Evolutionary conservation across 2,797 vertebrate genomes (phyloP).

Genomic region (Labeo calbasu): DNA sequence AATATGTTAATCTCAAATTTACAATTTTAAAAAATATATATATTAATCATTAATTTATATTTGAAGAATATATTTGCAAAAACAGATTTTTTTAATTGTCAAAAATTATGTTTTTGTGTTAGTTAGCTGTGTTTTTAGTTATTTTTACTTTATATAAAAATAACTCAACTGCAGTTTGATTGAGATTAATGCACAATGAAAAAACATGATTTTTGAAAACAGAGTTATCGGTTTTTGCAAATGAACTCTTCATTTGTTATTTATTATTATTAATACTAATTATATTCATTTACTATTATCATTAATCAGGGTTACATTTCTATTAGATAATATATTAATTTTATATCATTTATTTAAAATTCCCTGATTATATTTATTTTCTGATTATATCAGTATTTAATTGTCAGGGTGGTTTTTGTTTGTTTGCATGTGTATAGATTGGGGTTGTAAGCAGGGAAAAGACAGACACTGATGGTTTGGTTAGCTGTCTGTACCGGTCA

Average conservation of each 20-base stretch:
- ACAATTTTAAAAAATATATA: background rate
- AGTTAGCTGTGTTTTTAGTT: too few relatives aligned
- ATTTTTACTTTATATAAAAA: too few relatives aligned
- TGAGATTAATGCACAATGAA: too few relatives aligned
- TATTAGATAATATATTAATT: background rate
- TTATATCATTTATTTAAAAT: background rate
- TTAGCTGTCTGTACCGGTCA: constrained; percentile 71
- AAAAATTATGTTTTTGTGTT: too few relatives aligned
- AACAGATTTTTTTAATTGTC: too few relatives aligned
- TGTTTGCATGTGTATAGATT: constrained; percentile 58
- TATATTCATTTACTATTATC: background rate
- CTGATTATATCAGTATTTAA: background rate
- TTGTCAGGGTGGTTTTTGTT: background rate
- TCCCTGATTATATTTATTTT: background rate
- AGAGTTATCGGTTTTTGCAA: too few relatives aligned
- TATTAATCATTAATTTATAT: background rate
- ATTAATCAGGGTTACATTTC: background rate
- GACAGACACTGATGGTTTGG: constrained; percentile 70
- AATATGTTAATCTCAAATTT: background rate
- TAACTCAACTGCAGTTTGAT: too few relatives aligned
- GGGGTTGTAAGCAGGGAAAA: constrained; percentile 72
- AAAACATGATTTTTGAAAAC: too few relatives aligned
- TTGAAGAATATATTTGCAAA: too few relatives aligned
- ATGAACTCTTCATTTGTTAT: too few relatives aligned
- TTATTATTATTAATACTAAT: background rate